Evolutionary conservation across 2,113 vertebrate species (phyloP), one percentile per base, ranked within the genome.

Genomic region (Rhea americana): DNA sequence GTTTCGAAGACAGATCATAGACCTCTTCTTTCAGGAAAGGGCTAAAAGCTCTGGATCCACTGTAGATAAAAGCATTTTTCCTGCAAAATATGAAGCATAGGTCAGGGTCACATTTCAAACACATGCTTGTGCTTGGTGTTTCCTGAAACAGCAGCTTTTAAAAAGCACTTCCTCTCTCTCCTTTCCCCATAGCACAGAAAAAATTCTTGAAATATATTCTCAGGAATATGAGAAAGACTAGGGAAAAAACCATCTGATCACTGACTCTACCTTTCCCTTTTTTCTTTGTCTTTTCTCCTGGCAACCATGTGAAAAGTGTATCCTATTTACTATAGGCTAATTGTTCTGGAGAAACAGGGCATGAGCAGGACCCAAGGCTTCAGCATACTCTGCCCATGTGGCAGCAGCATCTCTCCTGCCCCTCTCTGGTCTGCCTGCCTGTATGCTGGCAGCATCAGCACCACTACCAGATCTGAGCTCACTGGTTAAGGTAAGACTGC

Each of bases 61-160:
- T 65, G 37, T 15, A 88, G 83, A 94, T 91, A 81, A 95, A 95
- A 91, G 88, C 76, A 51, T 71, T 94, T 90, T 90, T 88, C 35
- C 65, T 81, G 68, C 73, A 84, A 88, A 88, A 86, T 68, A 32
- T 68, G 88, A 80, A 67, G 56, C 61, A 83, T 48, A 93, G 80
- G 88, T 94, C 88, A 86, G 7, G 77, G 76, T 59, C 70, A 39
- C 88, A 68, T 94, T 90, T 95, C 73, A 88, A 86, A 88, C 8
- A 15, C 73, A 47, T 85, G 25, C 35, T 77, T 58, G 6, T 1
- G 3, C 83, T 75, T 90, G 35, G 51, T 51, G 21, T 78, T 95
- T 90, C 73, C 73, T 91, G 67, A 84, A 93, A 41, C 90, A 91
- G 73, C 56, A 75, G n/a, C 83, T 90, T 91, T 73, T 71, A 59